Evolutionary conservation across 2,113 vertebrate species (phyloP), one percentile per base, ranked within the genome.

Genomic region (Dipodomys stephensi): DNA sequence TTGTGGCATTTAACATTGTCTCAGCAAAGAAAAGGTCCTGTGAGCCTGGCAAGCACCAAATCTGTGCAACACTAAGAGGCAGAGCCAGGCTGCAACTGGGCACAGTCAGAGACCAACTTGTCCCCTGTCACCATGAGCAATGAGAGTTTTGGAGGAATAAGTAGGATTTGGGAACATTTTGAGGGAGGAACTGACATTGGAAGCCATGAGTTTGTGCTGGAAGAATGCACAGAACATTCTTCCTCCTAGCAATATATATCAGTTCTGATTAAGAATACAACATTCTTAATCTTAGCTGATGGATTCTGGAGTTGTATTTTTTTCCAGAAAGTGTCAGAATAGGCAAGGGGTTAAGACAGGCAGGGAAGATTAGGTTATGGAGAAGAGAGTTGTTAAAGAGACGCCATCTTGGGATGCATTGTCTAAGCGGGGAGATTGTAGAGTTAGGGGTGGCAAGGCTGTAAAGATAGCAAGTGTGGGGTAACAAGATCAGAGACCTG

Each of bases 11-110:
- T 30, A 64, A 20, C 4, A 73, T 4, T 18, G 1, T 20, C 64
- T 78, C 60, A 27, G 25, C 68, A 84, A 81, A 76, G 73, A 71
- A 44, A 71, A 87, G 46, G 44, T 73, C 3, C 67, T 10, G 16
- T 3, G 11, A 68, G 22, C 35, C 46, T 76, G 64, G 49, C 46
- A 39, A 79, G 35, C 73, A 7, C 19, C 1, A 22, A 6, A 22
- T 18, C 35, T 12, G 1, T 25, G 90, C 22, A 1, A 0, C 0
- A 0, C 32, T 12, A 46, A 68, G 11, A 32, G 6, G 8, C 67
- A 60, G 25, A 77, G 28, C 32, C 6, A 3, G 57, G 35, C 0
- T 4, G 9, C 4, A 30, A 22, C 28, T 25, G 46, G n/a, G 6
- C n/a, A 6, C 15, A 27, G 28, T 4, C 32, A 35, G 39, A 3